A percentile compares a stretch with the other conserved stretches of the same genome.
Conservation (phyloP, 2,888 invertebrate species). For the Tupiocoris notatus region DNA sequence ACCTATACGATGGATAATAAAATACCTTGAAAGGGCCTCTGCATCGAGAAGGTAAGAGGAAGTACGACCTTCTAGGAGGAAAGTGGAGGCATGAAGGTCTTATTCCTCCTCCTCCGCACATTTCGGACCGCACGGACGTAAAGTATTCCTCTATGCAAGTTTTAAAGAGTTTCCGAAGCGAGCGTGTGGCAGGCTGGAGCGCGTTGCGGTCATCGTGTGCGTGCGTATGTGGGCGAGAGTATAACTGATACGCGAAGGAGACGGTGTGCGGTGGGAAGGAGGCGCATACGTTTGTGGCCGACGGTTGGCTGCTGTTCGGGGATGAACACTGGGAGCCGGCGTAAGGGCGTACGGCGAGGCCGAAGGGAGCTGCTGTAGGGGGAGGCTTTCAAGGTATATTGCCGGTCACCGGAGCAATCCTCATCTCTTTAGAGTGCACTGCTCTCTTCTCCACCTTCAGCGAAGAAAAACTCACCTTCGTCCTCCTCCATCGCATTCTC, state of each 20-base stretch:
- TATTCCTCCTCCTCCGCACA: constrained; percentile 21
- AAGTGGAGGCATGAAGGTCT: too few relatives aligned
- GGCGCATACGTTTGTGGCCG: constrained; percentile 34
- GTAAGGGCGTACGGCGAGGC: too few relatives aligned
- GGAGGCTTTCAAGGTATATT: constrained; percentile 42
- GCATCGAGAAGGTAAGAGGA: background rate
- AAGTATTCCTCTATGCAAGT: constrained; percentile 40
- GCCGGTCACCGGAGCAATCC: constrained; percentile 42
- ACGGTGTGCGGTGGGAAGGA: constrained; percentile 5
- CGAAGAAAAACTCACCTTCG: constrained; percentile 4
- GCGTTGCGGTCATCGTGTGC: too few relatives aligned
- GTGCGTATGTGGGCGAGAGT: too few relatives aligned
- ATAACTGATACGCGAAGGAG: too few relatives aligned
- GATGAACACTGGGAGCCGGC: too few relatives aligned
- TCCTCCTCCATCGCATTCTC: background rate
- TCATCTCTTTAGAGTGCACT: constrained; percentile 39
- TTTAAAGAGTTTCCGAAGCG: constrained; percentile 36
- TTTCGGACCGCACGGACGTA: constrained; percentile 3
- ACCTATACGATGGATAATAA: constrained; percentile 32
- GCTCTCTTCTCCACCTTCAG: background rate
- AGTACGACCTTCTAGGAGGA: constrained; percentile 21
- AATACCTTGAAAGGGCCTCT: constrained; percentile 13
- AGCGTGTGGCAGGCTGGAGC: constrained; percentile 1
- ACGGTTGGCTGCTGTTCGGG: background rate
- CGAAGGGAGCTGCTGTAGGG: background rate